Base-by-base conservation (phyloP, 2,888 invertebrate species). In the Plusia festucae region DNA sequence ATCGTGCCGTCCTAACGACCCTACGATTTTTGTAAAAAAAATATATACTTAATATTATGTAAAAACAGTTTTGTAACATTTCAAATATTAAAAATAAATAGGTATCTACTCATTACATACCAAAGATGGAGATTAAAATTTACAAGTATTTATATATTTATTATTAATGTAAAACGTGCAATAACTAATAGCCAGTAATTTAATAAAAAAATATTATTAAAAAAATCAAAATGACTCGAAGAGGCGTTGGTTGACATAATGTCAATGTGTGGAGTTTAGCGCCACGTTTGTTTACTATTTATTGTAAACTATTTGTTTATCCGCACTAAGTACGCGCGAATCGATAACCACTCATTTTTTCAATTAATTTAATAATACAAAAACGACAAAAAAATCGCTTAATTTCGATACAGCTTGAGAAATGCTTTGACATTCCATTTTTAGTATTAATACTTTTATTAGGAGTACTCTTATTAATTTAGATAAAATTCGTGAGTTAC, bases 121-220 rank as follows among this genome's bases (percentile, higher is more conserved):
- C 91, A 93, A 93, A 94, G 90, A 93, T 92, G 93, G 87, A 93
- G 89, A 93, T 90, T 88, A 91, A 94, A 94, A 94, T 93, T 93
- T 94, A 94, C 94, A 95, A 95, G 93, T 95, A 95, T 94, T 94
- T 94, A 94, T 95, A 94, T 94, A 94, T 95, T 94, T 94, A 95
- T 94, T 94, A 91, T 94, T 93, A 93, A 93, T 94, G 91, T 94
- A 95, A 95, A 95, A 93, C 91, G 95, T 95, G 95, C 95, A 95
- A 95, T 95, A 95, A 95, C 90, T 94, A 92, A 95, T 95, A 95
- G 94, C 85, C 92, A 88, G 91, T 94, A 94, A 95, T 93, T 93
- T 93, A 93, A 91, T 91, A 88, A 92, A 93, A 93, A 91, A 92
- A 74, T 68, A 78, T 70, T 92, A 93, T 91, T 92, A 91, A 91